phyloP scores from a whole-genome alignment of 2,113 vertebrate species.

The Rhabdomys dilectus region DNA sequence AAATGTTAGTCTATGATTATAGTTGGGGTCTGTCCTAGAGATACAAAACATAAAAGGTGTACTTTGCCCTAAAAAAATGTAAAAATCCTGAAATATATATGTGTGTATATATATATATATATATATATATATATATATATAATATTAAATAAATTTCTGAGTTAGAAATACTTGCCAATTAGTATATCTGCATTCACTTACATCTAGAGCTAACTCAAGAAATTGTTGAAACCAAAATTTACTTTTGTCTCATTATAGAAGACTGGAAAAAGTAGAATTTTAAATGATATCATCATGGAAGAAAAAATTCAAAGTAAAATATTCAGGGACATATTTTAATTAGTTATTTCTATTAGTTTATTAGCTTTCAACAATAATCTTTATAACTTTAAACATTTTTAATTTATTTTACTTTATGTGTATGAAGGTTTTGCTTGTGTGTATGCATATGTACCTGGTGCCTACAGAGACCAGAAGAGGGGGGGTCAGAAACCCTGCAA shows the following conservation, averaged over 20 bases:
- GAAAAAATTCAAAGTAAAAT: neutral
- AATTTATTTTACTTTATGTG: neutral
- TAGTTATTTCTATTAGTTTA: neutral
- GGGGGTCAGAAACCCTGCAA: neutral
- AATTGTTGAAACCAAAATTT: neutral
- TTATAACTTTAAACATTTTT: constrained; percentile 1
- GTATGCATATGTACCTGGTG: neutral
- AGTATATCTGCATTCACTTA: neutral
- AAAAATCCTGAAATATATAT: neutral
- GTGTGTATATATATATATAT: no score
- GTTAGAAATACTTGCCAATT: neutral
- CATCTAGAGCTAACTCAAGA: neutral
- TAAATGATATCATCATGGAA: neutral
- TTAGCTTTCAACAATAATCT: neutral
- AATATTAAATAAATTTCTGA: neutral
- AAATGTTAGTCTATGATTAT: constrained; percentile 1
- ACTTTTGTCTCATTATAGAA: neutral
- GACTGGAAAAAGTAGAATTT: neutral
- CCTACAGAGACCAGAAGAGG: neutral
- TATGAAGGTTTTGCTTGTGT: neutral
- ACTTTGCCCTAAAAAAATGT: neutral
- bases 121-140: neutral
- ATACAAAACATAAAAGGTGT: neutral
- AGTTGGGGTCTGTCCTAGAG: neutral
- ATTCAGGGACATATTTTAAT: neutral